Conservation (phyloP, 2,113 vertebrate species). For the Phylloscopus trochilus region DNA sequence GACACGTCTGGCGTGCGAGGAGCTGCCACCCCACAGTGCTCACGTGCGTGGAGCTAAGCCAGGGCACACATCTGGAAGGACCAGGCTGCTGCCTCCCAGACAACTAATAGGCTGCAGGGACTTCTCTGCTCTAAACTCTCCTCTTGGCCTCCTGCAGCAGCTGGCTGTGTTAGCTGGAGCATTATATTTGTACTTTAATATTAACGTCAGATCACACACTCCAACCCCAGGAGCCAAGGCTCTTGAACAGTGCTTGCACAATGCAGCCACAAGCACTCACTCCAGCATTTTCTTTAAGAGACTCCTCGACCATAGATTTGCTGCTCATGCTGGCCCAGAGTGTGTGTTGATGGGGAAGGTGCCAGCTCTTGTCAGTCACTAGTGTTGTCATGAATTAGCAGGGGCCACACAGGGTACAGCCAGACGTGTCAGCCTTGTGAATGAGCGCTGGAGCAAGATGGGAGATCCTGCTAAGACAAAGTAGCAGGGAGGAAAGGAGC, state of each 20-base stretch:
- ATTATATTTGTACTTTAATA: constrained; percentile 15
- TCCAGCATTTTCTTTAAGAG: neutral
- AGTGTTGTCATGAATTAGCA: constrained; percentile 54
- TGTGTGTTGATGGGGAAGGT: constrained; percentile 34
- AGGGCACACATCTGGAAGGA: constrained; percentile 26
- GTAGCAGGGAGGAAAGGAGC: neutral
- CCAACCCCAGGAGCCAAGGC: neutral
- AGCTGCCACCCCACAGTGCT: neutral
- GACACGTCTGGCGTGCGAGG: neutral
- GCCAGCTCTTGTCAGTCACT: constrained; percentile 54
- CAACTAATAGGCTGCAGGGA: neutral
- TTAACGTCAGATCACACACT: neutral
- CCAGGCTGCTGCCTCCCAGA: neutral
- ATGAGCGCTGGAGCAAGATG: constrained; percentile 39
- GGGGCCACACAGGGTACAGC: constrained; percentile 9
- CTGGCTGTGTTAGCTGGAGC: neutral
- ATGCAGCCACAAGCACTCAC: neutral
- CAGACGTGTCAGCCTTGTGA: constrained; percentile 46
- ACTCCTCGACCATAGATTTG: neutral
- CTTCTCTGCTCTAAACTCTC: neutral
- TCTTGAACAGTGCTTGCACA: neutral
- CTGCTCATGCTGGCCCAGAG: constrained; percentile 36
- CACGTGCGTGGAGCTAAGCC: neutral
- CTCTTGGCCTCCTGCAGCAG: neutral
- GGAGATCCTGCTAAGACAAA: neutral